A percentile compares a stretch with the other conserved stretches of the same genome.
phyloP scores from a whole-genome alignment of 1,140 invertebrate genomes.

The Venturia canescens region DNA sequence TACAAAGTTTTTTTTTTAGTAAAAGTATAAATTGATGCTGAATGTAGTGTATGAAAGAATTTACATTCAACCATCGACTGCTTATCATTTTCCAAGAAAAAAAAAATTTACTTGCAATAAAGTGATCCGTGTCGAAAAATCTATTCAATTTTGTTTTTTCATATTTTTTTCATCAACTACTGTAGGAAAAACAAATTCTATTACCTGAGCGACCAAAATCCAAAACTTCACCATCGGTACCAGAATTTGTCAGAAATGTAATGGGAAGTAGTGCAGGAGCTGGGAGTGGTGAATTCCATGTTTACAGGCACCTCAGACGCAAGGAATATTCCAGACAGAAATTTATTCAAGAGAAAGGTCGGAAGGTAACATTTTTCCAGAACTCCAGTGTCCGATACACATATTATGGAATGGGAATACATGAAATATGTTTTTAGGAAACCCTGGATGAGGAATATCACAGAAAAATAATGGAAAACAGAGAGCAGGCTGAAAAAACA shows the following conservation, averaged over 20 bases:
- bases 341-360: conserved; percentile 91
- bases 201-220: conserved; percentile 91
- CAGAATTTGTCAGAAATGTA: conserved; percentile 97
- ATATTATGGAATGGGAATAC: neutral
- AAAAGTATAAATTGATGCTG: no score
- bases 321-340: conserved; percentile 98
- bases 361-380: conserved; percentile 80
- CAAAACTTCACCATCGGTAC: conserved; percentile 86
- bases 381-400: neutral
- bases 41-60: no score
- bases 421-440: conserved; percentile 78
- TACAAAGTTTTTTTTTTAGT: no score
- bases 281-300: conserved; percentile 98
- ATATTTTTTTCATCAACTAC: conserved; percentile 12
- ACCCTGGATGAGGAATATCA: conserved; percentile 89
- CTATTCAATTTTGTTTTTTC: no score
- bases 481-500: conserved; percentile 84
- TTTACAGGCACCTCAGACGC: conserved; percentile 94
- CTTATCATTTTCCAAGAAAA: no score
- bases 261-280: conserved; percentile 99
- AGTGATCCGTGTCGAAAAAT: no score
- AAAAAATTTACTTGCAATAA: neutral
- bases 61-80: no score
- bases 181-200: conserved; percentile 90
- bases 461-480: conserved; percentile 89